Evolutionary conservation across 2,113 vertebrate species (phyloP), one percentile per base, ranked within the genome.

Genomic region (Neotoma lepida): DNA sequence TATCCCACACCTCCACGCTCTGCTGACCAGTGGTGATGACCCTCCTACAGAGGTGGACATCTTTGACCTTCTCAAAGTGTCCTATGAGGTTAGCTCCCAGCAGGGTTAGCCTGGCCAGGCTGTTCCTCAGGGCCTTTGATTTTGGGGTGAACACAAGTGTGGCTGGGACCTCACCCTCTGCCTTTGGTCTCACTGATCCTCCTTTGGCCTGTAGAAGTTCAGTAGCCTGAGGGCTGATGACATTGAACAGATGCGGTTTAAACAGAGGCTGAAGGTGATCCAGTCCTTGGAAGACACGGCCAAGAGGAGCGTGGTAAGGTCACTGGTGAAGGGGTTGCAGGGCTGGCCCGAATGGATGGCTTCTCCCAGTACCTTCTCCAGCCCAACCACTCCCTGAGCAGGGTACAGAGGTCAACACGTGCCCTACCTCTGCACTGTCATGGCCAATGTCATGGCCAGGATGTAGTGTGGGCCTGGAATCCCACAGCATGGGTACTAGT

Each of bases 161-260:
- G 84, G 22, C 66, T 22, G 10, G 92, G 10, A 17, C 73, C 88
- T 58, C 39, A 85, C 41, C 64, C 85, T 78, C 51, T 88, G 56
- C 33, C 22, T 96, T 93, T 92, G 88, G 6, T 41, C 97, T 93
- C 93, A 82, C 49, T 89, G 89, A 41, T 22, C 98, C 96, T 64
- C 86, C 96, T 96, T 86, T 76, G 92, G 1, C 90, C 39, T 95
- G 26, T 96, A 99, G 99, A 99, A 98, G 98, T 99, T 99, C 22
- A 99, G 99, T 97, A 98, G 98, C 92, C 96, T 99, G 95, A 99
- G 98, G 94, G 98, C 99, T 9, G 98, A 99, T 22, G 99, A 98
- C 95, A 99, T 99, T 22, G 99, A 99, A 93, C 99, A 99, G 98
- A 99, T 99, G 99, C 99, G 99, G 89, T 99, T 99, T 97, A 99